Evolutionary conservation across 2,888 invertebrate genomes (phyloP), one percentile per base, ranked within the genome.

Genomic region (Blomia tropicalis): DNA sequence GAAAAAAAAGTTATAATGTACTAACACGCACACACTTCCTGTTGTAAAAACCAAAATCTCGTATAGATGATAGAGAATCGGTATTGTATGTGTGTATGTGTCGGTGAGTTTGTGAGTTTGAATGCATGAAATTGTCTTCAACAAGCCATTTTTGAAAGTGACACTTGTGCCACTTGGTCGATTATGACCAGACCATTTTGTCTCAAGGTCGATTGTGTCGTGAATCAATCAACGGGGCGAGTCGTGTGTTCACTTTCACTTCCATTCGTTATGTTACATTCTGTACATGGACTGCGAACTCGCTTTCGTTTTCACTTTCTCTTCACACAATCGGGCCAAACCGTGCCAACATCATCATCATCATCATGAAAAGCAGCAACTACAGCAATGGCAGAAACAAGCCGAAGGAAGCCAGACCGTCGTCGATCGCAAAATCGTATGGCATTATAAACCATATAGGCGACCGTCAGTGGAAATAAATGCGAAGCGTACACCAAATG

Each of bases 131-230:
- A n/a, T n/a, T n/a, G n/a, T n/a, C n/a, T n/a, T n/a, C n/a, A n/a
- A n/a, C n/a, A n/a, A n/a, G n/a, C n/a, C n/a, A n/a, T n/a, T n/a
- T n/a, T n/a, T n/a, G n/a, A 36, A 17, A 14, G 51, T 47, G 51
- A 47, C 51, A 47, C 51, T 47, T 47, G 51, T 47, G 51, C 51
- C n/a, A n/a, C n/a, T n/a, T n/a, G n/a, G n/a, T 47, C 51, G n/a
- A 7, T 47, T 47, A n/a, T 47, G 51, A 47, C 51, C 51, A 47
- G 51, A 7, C 22, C n/a, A n/a, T n/a, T n/a, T 41, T 27, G 51
- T 47, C 51, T 47, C 51, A 47, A 47, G 51, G 51, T 47, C 51
- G 51, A 22, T 17, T n/a, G 22, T 11, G 51, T 47, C 7, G 51
- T n/a, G n/a, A 47, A 47, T 47, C 51, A 47, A 47, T 47, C 51